Evolutionary conservation across 2,888 invertebrate species (phyloP).

Genomic region (Petrolisthes manimaculis): DNA sequence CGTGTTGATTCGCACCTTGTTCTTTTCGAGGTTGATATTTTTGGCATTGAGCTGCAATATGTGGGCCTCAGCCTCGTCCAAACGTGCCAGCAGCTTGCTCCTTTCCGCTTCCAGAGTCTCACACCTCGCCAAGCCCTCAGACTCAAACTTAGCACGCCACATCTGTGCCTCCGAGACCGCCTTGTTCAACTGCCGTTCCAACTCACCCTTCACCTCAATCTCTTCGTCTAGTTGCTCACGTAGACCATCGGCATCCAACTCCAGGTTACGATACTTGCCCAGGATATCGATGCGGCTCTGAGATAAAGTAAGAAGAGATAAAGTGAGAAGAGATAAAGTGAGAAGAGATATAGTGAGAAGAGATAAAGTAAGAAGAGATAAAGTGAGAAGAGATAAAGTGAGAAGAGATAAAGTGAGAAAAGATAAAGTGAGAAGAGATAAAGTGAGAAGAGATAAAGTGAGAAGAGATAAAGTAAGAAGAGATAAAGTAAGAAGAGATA

Average conservation of each 20-base stretch:
- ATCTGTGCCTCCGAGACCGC: constrained; percentile 96
- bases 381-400: too few relatives aligned
- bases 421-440: too few relatives aligned
- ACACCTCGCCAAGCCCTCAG: constrained; percentile 87
- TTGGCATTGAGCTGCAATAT: constrained; percentile 98
- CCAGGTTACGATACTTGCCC: constrained; percentile 73
- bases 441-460: too few relatives aligned
- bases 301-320: neutral
- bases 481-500: too few relatives aligned
- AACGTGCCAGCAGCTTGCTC: constrained; percentile 90
- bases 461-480: too few relatives aligned
- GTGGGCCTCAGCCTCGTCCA: constrained; percentile 96
- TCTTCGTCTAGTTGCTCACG: constrained; percentile 99
- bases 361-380: too few relatives aligned
- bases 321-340: neutral
- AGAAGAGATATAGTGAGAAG: neutral
- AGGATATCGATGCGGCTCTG: constrained; percentile 69
- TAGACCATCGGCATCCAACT: constrained; percentile 77
- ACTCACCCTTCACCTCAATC: constrained; percentile 97
- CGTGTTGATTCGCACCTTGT: constrained; percentile 94
- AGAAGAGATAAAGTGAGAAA: too few relatives aligned
- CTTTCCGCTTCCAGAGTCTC: constrained; percentile 66
- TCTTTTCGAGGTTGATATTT: constrained; percentile 96
- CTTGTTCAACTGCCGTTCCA: constrained; percentile 98
- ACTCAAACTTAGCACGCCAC: constrained; percentile 99